Base-by-base conservation (phyloP, 1,140 invertebrate species). In the Scaptodrosophila lebanonensis region DNA sequence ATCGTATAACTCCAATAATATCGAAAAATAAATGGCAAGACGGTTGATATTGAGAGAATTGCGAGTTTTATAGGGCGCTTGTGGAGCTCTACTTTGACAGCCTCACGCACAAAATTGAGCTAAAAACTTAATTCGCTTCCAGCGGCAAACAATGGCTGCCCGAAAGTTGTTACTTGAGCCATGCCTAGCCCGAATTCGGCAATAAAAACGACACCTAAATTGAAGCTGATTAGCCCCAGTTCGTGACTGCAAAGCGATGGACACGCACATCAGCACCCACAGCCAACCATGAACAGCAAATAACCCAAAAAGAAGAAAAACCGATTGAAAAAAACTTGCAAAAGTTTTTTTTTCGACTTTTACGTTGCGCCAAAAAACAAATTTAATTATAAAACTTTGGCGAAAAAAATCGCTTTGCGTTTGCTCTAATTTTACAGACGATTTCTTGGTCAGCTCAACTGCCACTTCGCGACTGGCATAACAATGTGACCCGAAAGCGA, bases 391-490 rank as follows among this genome's bases (percentile, higher is more conserved):
- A 25, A 25, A 25, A 25, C 22, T 25, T 4, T 4, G 8, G 8
- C 3, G 22, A 25, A 25, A 25, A 25, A 25, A 25, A 25, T 25
- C 3, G 8, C 22, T 65, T 54, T 33, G 54, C 36, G 47, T 16
- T 56, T 69, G 66, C 53, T 65, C 66, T 71, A 71, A 60, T 65
- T 70, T 53, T 48, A 27, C 2, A n/a, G n/a, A n/a, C 35, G 22
- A 11, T 16, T 38, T 15, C 8, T 25, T 3, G 22, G 22, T 8
- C 32, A 11, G 3, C 3, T 11, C 32, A 33, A 13, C n/a, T n/a
- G n/a, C n/a, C 8, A 33, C 6, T 33, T 50, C 45, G 52, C 45
- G 59, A 44, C 33, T 33, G n/a, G 59, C 32, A 62, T 62, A 27
- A 20, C 17, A 32, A 50, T 36, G 32, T 33, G 12, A n/a, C 32